These are phyloP conservation scores for Adoxophyes honmai DNA, from an alignment of 1,140 invertebrate genomes.

Conservation along the genomic window DNA sequence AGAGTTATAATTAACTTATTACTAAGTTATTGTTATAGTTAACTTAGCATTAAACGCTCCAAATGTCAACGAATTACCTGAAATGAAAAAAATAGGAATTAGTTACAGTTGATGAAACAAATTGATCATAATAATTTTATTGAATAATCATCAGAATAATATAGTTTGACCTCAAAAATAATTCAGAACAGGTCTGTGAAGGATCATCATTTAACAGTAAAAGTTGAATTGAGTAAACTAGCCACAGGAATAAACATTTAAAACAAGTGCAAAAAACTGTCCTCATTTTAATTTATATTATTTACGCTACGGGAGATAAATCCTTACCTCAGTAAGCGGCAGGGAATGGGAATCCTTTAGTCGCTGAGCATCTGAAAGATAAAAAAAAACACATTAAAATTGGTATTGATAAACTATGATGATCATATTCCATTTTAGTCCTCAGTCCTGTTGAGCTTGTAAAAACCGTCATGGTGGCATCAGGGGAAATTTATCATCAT, in stretches of 20 bases:
- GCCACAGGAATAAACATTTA: background rate
- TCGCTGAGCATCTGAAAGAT: too few relatives aligned
- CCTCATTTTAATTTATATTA: background rate
- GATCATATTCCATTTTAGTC: background rate
- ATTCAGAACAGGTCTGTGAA: constrained; percentile 70
- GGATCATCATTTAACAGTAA: constrained; percentile 38
- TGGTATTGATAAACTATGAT: background rate
- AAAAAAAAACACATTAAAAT: background rate
- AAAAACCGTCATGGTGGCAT: constrained; percentile 41
- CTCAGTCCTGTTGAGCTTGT: constrained; percentile 51
- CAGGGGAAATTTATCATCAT: constrained; percentile 41
- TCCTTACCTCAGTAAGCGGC: background rate
- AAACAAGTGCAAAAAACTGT: background rate
- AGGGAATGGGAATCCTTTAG: background rate
- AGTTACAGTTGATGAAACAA: background rate
- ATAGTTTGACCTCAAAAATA: constrained; percentile 41
- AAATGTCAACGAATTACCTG: too few relatives aligned
- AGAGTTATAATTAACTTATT: too few relatives aligned
- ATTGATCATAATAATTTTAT: background rate
- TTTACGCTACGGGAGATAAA: too few relatives aligned
- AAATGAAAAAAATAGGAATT: constrained; percentile 16
- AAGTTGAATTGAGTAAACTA: background rate
- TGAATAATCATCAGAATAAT: constrained; percentile 5
- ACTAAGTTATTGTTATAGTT: too few relatives aligned
- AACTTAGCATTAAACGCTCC: too few relatives aligned